Base-by-base conservation (phyloP, 2,888 invertebrate genomes). In the Galerucella calmariensis region DNA sequence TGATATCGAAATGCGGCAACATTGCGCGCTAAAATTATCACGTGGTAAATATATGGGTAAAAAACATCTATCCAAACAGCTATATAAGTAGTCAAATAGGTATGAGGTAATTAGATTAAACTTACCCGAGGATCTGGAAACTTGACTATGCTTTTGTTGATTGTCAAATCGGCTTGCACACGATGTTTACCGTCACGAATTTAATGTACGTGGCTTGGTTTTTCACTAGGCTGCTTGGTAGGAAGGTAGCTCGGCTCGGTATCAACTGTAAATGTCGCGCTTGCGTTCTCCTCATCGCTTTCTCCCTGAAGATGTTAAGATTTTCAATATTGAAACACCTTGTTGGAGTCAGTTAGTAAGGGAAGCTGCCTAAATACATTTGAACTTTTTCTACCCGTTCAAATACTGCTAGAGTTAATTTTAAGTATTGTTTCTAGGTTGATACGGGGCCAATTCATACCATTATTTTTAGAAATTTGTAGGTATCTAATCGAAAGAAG, bases 1-100 rank as follows among this genome's bases (percentile, higher is more conserved):
- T 53, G 27, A 11, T 56, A 68, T n/a, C 5, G 24, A 67, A 2
- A 53, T 44, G 41, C 14, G 69, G 69, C 69, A 69, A 69, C 69
- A 48, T 35, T 20, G 69, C 69, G 20, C 35, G 35, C 59, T 69
- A 46, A 61, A 69, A 20, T 67, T 48, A 69, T 69, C 69, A 61
- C 69, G 58, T 69, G 58, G 69, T 20, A 61, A 44, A 44, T 44
- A 59, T 46, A 41, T 69, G 69, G 48, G 20, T 46, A 46, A 69
- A 35, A 61, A 35, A 35, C 61, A 61, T 61, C 24, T 35, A 61
- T 61, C 12, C 8, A 61, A 61, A 61, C 14, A 61, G 35, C 27
- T 61, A 61, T n/a, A 35, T 61, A 61, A 35, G 61, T 35, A 35
- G 35, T 14, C 27, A 27, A 35, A 61, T 35, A 61, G 35, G 61